Evolutionary conservation across 92 coral and sea anemone species (phyloP).

Genomic region (Metridium senile): DNA sequence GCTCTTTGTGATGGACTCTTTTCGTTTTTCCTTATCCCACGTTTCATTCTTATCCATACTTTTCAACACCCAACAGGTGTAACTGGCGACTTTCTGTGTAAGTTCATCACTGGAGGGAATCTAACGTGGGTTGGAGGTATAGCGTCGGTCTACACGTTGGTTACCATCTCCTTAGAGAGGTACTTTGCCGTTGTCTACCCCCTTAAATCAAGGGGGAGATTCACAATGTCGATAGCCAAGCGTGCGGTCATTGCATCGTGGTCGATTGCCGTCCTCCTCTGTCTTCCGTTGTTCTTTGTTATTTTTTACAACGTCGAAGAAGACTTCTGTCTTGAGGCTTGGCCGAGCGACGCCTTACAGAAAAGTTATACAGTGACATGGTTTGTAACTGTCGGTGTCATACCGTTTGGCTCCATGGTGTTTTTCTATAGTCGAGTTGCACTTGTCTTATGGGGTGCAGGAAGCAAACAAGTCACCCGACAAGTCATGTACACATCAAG

Average conservation of each 20-base stretch:
- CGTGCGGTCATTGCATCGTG: constrained; percentile 24
- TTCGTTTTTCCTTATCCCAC: constrained; percentile 31
- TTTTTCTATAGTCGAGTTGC: constrained; percentile 8
- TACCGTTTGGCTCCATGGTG: constrained; percentile 6
- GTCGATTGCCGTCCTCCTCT: constrained; percentile 16
- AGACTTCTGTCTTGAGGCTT: constrained; percentile 24
- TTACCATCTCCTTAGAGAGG: constrained; percentile 40
- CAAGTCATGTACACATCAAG: constrained; percentile 37
- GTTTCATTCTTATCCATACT: constrained; percentile 22
- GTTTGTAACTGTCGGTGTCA: background rate
- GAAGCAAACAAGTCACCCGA: background rate
- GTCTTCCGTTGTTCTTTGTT: constrained; percentile 24
- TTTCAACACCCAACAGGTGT: constrained; percentile 39
- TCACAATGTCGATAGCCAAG: constrained; percentile 24
- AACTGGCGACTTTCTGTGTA: constrained; percentile 33
- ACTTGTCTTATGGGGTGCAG: constrained; percentile 1
- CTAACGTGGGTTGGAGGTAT: constrained; percentile 41
- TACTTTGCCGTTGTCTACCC: constrained; percentile 52
- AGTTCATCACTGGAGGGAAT: constrained; percentile 31
- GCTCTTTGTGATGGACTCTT: constrained; percentile 55
- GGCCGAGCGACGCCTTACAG: constrained; percentile 21
- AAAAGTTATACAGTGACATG: background rate
- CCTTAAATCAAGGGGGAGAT: constrained; percentile 1
- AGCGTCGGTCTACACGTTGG: constrained; percentile 36
- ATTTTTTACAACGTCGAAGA: background rate